Conservation (phyloP, 2,797 vertebrate species). For the Dermochelys coriacea region DNA sequence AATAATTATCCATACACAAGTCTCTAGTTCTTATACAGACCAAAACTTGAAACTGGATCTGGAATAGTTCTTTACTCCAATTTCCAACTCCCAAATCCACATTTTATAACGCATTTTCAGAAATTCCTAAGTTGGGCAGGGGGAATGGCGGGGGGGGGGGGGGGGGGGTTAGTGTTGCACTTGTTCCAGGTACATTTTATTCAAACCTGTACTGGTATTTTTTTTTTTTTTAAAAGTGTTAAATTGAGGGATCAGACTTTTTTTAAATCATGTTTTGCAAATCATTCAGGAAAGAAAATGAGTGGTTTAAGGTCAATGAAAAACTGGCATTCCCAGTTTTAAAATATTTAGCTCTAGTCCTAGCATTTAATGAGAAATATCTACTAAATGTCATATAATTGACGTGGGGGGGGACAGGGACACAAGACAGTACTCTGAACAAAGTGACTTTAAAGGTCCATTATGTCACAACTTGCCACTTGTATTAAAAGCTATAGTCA, state of each 20-base stretch:
- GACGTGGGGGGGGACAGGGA: background rate
- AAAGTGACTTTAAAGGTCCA: background rate
- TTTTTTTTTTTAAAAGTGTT: no score
- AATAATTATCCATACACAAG: background rate
- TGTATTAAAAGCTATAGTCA: background rate
- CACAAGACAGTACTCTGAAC: background rate
- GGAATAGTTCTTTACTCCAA: background rate
- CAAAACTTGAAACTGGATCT: background rate
- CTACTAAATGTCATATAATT: background rate
- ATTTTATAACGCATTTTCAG: background rate
- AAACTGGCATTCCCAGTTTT: background rate
- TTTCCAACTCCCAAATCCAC: background rate
- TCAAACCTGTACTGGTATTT: background rate
- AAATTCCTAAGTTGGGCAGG: background rate
- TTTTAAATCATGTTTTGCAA: background rate
- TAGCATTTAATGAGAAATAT: background rate
- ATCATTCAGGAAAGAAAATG: background rate
- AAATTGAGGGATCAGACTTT: background rate
- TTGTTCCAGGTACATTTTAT: rapidly evolving
- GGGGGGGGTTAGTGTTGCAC: background rate
- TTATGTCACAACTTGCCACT: background rate
- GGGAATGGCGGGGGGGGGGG: background rate
- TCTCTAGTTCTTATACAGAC: background rate
- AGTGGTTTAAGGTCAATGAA: background rate
- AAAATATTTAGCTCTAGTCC: background rate